Base-by-base conservation (phyloP, 2,113 vertebrate species). In the Anolis sagrei region DNA sequence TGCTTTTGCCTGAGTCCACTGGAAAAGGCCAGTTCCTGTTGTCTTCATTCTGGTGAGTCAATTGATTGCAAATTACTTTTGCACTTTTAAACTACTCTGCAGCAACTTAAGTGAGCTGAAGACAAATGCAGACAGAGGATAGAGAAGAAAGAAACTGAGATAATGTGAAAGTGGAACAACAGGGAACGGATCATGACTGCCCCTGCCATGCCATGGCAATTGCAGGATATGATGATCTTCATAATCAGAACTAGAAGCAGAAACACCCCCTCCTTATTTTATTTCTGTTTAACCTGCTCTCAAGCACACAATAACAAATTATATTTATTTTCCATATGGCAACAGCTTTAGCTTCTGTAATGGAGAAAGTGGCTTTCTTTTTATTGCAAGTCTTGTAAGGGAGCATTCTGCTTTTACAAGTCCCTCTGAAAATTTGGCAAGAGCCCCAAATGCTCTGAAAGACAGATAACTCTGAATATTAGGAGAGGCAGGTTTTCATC, bases 401-500 rank as follows among this genome's bases (percentile, higher is more conserved):
- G 83, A 19, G 79, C 83, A 73, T 85, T n/a, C 3, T 49, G 54
- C 19, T 89, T 93, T 62, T 88, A 64, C 83, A 49, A 87, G 90
- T 88, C 93, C 93, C 90, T 90, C 86, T 69, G 89, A 0, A 4
- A 90, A 79, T 91, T 92, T 94, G 94, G 94, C 93, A 90, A 85
- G 78, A 61, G 86, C 84, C 69, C 88, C 70, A 88, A 58, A 72
- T 88, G 84, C 89, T 91, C 88, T 81, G 88, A 84, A 89, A 94
- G 92, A 95, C 36, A 32, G 91, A 94, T 94, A 89, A 91, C 76
- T 44, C 89, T 2, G 83, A 91, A 88, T 93, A 95, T 94, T 85
- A 91, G 89, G 84, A 92, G 88, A 93, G 93, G 91, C 91, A 93
- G 89, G 76, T 90, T 95, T 93, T 95, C 93, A 94, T 95, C 94